These are phyloP conservation scores for Myiozetetes cayanensis DNA, from an alignment of 2,113 vertebrate genomes.

Conservation along the genomic window DNA sequence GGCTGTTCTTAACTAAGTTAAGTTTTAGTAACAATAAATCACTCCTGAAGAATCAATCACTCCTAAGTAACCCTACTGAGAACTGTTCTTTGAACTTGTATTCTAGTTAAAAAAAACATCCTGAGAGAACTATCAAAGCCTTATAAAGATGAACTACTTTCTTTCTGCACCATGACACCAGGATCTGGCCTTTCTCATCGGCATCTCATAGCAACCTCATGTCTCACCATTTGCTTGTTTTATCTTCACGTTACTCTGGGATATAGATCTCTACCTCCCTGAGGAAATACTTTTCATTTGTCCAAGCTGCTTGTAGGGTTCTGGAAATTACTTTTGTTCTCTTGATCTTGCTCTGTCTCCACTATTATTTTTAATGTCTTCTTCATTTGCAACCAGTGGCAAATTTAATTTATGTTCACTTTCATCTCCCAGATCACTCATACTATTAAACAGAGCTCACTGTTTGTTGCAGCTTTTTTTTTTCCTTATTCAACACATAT, in stretches of 20 bases:
- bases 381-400: not conserved
- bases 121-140: not conserved
- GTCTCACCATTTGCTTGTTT: not conserved
- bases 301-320: not conserved
- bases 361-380: not conserved
- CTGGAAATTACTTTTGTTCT: slow-evolving; percentile 32
- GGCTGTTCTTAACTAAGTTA: slow-evolving; percentile 1
- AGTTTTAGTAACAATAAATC: slow-evolving; percentile 22
- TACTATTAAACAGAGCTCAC: not conserved
- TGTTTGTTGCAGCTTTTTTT: not conserved
- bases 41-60: not conserved
- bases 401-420: slow-evolving; percentile 23
- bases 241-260: not conserved
- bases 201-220: not conserved
- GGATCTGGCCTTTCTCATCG: slow-evolving; percentile 6
- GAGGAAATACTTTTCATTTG: slow-evolving; percentile 2
- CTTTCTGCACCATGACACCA: not conserved
- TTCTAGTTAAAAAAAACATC: not conserved
- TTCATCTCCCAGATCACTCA: slow-evolving; percentile 9
- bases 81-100: slow-evolving; percentile 10
- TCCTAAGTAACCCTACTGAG: not conserved
- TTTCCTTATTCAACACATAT: not conserved
- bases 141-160: not conserved
- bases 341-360: slow-evolving; percentile 7
- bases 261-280: not conserved